Percentiles rank a stretch among this genome's conserved stretches.
phyloP scores from a whole-genome alignment of 2,113 vertebrate genomes.

The Progne subis region DNA sequence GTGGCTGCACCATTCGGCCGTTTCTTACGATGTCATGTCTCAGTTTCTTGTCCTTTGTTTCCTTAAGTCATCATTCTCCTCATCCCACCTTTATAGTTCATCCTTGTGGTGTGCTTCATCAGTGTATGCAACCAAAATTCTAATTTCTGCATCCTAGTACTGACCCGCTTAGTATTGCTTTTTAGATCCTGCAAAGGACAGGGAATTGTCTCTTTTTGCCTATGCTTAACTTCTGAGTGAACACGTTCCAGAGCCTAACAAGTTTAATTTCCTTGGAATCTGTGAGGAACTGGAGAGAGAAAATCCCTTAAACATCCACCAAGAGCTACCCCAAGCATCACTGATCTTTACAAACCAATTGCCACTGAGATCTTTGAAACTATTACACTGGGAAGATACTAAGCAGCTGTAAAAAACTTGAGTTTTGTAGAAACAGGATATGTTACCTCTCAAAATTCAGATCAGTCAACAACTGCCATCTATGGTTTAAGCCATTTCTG shows the following conservation, averaged over 20 bases:
- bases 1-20: background rate
- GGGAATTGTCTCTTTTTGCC: background rate
- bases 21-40: background rate
- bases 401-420: background rate
- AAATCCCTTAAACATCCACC: background rate
- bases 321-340: background rate
- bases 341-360: background rate
- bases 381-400: background rate
- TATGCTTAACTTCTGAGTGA: background rate
- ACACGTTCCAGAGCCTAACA: background rate
- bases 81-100: background rate
- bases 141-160: background rate
- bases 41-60: background rate
- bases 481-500: background rate
- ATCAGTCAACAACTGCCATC: background rate
- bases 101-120: background rate
- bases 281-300: background rate
- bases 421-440: background rate
- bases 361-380: background rate
- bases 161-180: background rate
- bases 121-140: background rate
- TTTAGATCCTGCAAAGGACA: background rate
- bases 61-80: background rate
- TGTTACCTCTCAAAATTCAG: background rate
- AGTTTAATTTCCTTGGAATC: background rate